Conservation (phyloP, 1,140 invertebrate genomes). For the Microvelia longipes region DNA sequence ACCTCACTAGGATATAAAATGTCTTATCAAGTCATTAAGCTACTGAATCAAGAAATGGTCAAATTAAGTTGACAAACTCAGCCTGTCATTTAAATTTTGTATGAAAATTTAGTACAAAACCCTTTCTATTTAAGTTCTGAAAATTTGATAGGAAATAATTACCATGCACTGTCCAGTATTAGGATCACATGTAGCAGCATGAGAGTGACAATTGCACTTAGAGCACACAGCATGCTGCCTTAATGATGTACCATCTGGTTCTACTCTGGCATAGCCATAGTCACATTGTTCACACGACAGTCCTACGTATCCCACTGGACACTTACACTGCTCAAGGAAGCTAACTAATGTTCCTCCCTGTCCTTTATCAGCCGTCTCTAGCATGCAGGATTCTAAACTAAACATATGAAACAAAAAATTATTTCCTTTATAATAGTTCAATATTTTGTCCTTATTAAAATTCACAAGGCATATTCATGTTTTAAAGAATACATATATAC, state of each 20-base stretch:
- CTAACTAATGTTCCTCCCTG: slow-evolving; percentile 12
- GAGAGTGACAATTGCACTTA: slow-evolving; percentile 78
- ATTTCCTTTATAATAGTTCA: too few species aligned
- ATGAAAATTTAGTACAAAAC: too few species aligned
- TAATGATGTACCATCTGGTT: slow-evolving; percentile 23
- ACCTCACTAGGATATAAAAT: too few species aligned
- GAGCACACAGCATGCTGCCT: slow-evolving; percentile 45
- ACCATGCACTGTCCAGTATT: slow-evolving; percentile 59
- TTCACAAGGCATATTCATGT: too few species aligned
- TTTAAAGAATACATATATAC: too few species aligned
- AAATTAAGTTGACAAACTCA: too few species aligned
- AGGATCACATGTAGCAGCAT: slow-evolving; percentile 66
- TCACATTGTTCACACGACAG: slow-evolving; percentile 70
- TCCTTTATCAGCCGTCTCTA: slow-evolving; percentile 19
- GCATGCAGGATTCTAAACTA: slow-evolving; percentile 15
- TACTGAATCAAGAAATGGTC: too few species aligned
- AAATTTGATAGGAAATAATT: slow-evolving; percentile 21
- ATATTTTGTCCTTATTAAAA: too few species aligned
- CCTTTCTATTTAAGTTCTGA: not conserved
- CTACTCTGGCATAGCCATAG: slow-evolving; percentile 51
- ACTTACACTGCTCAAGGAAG: slow-evolving; percentile 37
- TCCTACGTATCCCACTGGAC: slow-evolving; percentile 51
- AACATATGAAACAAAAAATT: too few species aligned
- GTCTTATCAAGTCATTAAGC: too few species aligned
- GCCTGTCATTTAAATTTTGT: too few species aligned